A percentile compares a stretch with the other conserved stretches of the same genome.
phyloP scores from a whole-genome alignment of 2,113 vertebrate genomes.

The Fregetta grallaria region DNA sequence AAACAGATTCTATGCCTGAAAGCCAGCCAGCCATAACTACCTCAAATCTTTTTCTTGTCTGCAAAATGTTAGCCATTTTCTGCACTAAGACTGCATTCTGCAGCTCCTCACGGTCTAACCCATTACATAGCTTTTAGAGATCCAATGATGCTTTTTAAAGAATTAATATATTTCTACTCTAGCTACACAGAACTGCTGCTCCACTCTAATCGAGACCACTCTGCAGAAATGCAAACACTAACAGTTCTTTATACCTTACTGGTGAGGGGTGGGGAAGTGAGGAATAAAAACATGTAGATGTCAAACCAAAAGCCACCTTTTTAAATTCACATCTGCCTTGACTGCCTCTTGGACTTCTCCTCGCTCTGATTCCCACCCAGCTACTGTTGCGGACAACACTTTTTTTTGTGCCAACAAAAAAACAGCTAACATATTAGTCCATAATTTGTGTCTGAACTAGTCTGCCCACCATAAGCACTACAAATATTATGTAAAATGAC shows the following conservation, averaged over 20 bases:
- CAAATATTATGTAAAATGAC: background rate
- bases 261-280: background rate
- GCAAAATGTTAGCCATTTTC: background rate
- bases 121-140: background rate
- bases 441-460: background rate
- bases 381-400: background rate
- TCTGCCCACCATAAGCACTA: background rate
- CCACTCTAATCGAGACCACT: background rate
- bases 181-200: background rate
- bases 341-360: background rate
- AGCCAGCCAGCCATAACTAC: background rate
- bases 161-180: background rate
- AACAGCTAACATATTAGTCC: background rate
- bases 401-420: background rate
- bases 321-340: background rate
- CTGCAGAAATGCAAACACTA: background rate
- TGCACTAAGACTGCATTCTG: background rate
- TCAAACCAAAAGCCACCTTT: background rate
- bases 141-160: background rate
- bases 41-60: background rate
- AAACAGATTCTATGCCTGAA: background rate
- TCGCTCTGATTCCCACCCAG: background rate
- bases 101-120: background rate
- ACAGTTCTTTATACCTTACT: background rate
- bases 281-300: background rate